phyloP scores from a whole-genome alignment of 2,113 vertebrate genomes.

The Archilochus colubris region DNA sequence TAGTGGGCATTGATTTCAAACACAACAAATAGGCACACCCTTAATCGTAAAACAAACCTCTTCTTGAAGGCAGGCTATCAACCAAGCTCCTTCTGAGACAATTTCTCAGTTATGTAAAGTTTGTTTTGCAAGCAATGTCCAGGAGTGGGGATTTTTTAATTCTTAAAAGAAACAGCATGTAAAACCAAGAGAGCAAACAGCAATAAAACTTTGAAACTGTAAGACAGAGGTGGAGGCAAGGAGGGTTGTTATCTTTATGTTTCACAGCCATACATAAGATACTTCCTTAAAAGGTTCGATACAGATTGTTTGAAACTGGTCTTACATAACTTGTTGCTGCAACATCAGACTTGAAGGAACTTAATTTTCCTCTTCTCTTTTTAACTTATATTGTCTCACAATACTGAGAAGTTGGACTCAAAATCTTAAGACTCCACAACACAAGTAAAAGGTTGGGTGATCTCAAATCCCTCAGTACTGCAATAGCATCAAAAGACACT shows the following conservation, averaged over 20 bases:
- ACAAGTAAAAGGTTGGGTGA: not conserved
- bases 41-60: slow-evolving; percentile 28
- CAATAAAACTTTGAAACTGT: slow-evolving; percentile 11
- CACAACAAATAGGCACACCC: slow-evolving; percentile 16
- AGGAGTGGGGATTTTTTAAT: not conserved
- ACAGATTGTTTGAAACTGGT: not conserved
- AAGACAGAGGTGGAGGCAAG: not conserved
- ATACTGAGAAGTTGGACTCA: not conserved
- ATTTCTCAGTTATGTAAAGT: slow-evolving; percentile 12
- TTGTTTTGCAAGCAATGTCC: slow-evolving; percentile 24
- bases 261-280: slow-evolving; percentile 8
- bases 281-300: slow-evolving; percentile 59
- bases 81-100: slow-evolving; percentile 3
- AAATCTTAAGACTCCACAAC: not conserved
- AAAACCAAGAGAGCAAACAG: slow-evolving; percentile 30
- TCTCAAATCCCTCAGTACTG: not conserved
- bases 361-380: slow-evolving; percentile 3
- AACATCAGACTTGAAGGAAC: slow-evolving; percentile 6
- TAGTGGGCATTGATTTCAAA: slow-evolving; percentile 20
- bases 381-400: not conserved
- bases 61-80: slow-evolving; percentile 12
- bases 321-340: slow-evolving; percentile 32
- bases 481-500: not conserved
- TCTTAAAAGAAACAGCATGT: slow-evolving; percentile 8
- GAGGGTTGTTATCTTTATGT: not conserved